Conservation (phyloP, 2,888 invertebrate genomes). For the Ditylenchus weischeri region DNA sequence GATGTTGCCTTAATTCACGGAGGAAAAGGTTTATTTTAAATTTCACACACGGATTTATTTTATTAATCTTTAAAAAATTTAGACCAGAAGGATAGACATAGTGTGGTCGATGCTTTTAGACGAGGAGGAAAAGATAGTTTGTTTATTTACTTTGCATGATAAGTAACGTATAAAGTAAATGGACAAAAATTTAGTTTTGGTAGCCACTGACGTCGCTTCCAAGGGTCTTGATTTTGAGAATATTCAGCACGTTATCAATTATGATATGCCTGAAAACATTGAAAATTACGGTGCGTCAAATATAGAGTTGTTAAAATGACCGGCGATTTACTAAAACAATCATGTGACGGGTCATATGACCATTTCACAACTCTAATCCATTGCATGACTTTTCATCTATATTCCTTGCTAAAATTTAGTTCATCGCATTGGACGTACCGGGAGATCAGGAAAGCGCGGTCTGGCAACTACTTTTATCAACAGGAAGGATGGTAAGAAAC, state of each 20-base stretch:
- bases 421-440: constrained; percentile 81
- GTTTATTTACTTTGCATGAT: constrained; percentile 59
- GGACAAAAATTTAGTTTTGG: constrained; percentile 64
- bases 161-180: background rate
- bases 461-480: constrained; percentile 94
- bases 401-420: constrained; percentile 57
- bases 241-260: constrained; percentile 97
- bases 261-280: constrained; percentile 99
- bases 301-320: too few relatives aligned
- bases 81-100: constrained; percentile 93
- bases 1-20: constrained; percentile 98
- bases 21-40: constrained; percentile 73
- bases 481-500: constrained; percentile 71
- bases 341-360: too few relatives aligned
- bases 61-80: constrained; percentile 14
- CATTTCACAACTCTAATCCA: too few relatives aligned
- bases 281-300: constrained; percentile 82
- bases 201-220: constrained; percentile 94
- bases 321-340: too few relatives aligned
- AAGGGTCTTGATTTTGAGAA: constrained; percentile 97
- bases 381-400: background rate
- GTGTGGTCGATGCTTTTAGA: constrained; percentile 89
- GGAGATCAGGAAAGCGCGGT: constrained; percentile 83
- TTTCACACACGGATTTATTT: too few relatives aligned
- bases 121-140: constrained; percentile 80